Evolutionary conservation across 2,888 invertebrate genomes (phyloP).

Genomic region (Chloromyia formosa): DNA sequence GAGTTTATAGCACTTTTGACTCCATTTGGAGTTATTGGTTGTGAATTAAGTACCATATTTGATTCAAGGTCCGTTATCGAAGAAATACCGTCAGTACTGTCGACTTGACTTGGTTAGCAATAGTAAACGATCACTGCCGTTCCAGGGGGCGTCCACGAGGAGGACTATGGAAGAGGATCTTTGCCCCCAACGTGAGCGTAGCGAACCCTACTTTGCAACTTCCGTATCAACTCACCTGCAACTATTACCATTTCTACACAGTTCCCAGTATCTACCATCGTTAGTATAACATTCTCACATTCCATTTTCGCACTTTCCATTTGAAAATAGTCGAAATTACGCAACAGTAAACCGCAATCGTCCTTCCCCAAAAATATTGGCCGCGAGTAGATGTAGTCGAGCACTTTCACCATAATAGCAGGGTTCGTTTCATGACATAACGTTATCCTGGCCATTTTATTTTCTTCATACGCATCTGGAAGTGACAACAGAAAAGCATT

Average conservation of each 20-base stretch:
- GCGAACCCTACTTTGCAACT: too few relatives aligned
- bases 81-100: too few relatives aligned
- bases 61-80: too few relatives aligned
- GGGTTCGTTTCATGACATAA: neutral
- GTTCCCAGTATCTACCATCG: neutral
- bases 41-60: too few relatives aligned
- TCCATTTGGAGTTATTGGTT: too few relatives aligned
- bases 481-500: neutral
- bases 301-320: neutral
- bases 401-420: neutral
- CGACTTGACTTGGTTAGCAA: too few relatives aligned
- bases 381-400: slow-evolving; percentile 20
- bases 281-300: neutral
- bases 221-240: slow-evolving; percentile 1
- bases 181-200: too few relatives aligned
- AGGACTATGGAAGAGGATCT: too few relatives aligned
- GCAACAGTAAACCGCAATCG: neutral
- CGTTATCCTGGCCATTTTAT: neutral
- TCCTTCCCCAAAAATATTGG: neutral
- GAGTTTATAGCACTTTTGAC: too few relatives aligned
- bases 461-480: slow-evolving; percentile 8
- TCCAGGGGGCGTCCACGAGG: too few relatives aligned
- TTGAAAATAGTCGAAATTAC: slow-evolving; percentile 16
- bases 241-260: neutral
- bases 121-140: too few relatives aligned